Evolutionary conservation across 2,888 invertebrate species (phyloP).

Genomic region (Tryphoninae sp.): DNA sequence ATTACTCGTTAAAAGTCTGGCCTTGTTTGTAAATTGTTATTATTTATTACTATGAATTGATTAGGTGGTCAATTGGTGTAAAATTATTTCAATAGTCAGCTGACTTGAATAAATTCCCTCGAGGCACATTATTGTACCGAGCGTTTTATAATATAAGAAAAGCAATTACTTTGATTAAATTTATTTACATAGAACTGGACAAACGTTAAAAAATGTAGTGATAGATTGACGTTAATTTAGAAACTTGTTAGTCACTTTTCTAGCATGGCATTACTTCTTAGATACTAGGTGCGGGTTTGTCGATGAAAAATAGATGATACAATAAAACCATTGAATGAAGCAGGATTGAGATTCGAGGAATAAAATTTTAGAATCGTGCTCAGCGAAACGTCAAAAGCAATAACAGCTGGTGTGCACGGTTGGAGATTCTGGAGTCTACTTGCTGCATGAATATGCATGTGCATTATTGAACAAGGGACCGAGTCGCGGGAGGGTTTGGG

Average conservation of each 20-base stretch:
- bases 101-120: constrained; percentile 1
- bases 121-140: neutral
- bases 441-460: neutral
- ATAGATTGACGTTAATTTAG: too few species aligned
- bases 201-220: neutral
- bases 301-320: neutral
- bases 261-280: too few species aligned
- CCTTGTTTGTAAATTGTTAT: constrained; percentile 8
- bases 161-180: constrained; percentile 12
- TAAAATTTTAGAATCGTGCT: neutral
- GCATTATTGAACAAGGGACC: constrained; percentile 12
- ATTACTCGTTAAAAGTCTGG: neutral
- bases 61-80: constrained; percentile 20
- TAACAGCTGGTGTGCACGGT: neutral
- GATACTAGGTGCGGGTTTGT: too few species aligned
- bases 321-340: neutral
- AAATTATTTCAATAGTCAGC: constrained; percentile 20
- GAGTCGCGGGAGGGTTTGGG: constrained; percentile 16
- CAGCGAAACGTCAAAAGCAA: neutral
- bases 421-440: neutral
- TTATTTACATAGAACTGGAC: neutral
- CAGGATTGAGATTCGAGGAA: neutral
- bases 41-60: constrained; percentile 13
- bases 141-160: neutral
- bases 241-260: too few species aligned